Conservation (phyloP, 2,113 vertebrate genomes). For the Equus quagga region DNA sequence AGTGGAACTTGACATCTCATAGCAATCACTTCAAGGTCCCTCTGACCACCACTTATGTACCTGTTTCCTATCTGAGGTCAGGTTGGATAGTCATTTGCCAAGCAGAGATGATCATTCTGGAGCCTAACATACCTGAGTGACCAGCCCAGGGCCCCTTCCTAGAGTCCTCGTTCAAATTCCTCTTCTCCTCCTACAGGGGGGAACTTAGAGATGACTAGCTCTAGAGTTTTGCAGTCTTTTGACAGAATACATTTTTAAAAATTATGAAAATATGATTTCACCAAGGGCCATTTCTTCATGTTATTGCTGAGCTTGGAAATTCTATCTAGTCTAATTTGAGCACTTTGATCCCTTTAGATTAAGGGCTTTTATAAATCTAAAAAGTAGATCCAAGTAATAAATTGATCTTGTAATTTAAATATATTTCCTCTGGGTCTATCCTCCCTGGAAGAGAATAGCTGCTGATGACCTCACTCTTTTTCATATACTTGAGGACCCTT, state of each 20-base stretch:
- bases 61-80: not conserved
- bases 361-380: slow-evolving; percentile 58
- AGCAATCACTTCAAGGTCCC: not conserved
- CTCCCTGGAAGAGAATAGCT: not conserved
- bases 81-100: not conserved
- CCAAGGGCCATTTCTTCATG: not conserved
- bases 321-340: not conserved
- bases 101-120: not conserved
- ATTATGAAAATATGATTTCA: slow-evolving; percentile 21
- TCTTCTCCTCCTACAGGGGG: not conserved
- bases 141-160: not conserved
- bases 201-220: rapidly evolving
- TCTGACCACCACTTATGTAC: not conserved
- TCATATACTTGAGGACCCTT: not conserved
- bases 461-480: not conserved
- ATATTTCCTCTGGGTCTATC: not conserved
- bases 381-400: slow-evolving; percentile 14
- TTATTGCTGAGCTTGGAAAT: slow-evolving; percentile 9
- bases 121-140: not conserved
- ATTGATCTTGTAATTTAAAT: slow-evolving; percentile 43
- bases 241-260: not conserved
- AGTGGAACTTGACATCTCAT: not conserved
- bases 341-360: slow-evolving; percentile 48
- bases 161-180: not conserved
- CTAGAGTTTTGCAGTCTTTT: not conserved